A percentile compares a stretch with the other conserved stretches of the same genome.
Conservation (phyloP, 2,888 invertebrate genomes). For the Leistus spinibarbis region DNA sequence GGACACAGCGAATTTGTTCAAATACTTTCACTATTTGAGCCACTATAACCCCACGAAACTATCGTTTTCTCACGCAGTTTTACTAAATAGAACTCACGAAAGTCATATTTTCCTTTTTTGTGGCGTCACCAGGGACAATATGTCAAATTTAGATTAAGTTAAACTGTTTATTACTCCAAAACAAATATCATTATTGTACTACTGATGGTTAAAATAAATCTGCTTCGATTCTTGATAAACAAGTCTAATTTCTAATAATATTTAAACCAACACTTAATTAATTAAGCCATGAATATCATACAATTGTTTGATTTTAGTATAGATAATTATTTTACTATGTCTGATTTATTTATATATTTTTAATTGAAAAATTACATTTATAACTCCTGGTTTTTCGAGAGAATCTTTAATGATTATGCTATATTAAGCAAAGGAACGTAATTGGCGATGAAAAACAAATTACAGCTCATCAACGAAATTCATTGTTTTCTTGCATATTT, state of each 20-base stretch:
- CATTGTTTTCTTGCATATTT: too few species aligned
- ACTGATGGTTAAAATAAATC: neutral
- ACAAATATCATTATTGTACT: neutral
- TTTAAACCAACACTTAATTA: neutral
- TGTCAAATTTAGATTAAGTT: neutral
- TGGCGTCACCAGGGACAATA: conserved; percentile 29
- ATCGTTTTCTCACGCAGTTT: conserved; percentile 20
- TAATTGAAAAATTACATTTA: neutral
- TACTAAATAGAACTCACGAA: neutral
- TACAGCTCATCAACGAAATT: too few species aligned
- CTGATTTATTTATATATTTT: neutral
- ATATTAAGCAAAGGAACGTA: too few species aligned
- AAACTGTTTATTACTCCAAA: neutral
- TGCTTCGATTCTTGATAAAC: neutral
- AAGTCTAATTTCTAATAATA: neutral
- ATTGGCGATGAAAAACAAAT: too few species aligned
- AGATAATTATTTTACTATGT: neutral
- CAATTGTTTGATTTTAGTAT: too few species aligned
- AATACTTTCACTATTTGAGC: neutral
- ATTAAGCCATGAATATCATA: neutral
- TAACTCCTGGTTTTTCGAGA: too few species aligned
- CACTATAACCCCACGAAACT: conserved; percentile 22
- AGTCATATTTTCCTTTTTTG: neutral
- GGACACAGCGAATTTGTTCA: conserved; percentile 18
- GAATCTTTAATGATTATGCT: too few species aligned